Evolutionary conservation across 2,113 vertebrate species (phyloP).

Genomic region (Actenoides lindsayi): DNA sequence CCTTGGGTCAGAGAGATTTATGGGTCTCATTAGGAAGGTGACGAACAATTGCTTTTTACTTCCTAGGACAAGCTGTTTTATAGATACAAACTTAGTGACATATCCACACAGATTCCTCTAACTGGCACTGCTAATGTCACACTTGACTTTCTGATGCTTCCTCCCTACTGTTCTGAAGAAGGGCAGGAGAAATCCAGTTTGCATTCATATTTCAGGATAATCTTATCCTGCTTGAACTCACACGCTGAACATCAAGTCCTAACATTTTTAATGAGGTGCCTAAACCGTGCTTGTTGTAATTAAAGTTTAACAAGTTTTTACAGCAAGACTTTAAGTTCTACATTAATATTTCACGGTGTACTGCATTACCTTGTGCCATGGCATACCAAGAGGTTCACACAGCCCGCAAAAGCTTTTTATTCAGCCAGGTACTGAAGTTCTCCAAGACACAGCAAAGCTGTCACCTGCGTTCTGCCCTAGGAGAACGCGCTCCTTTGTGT

Average conservation of each 20-base stretch:
- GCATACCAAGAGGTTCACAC: background rate
- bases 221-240: background rate
- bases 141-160: background rate
- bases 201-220: constrained; percentile 30
- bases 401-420: background rate
- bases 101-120: background rate
- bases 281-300: constrained; percentile 2
- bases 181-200: background rate
- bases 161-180: background rate
- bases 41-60: background rate
- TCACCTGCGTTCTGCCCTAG: background rate
- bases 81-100: background rate
- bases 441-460: background rate
- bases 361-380: background rate
- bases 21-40: background rate
- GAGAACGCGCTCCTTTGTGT: background rate
- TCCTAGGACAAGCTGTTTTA: background rate
- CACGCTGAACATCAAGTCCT: background rate
- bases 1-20: background rate
- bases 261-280: background rate
- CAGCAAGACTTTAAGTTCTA: constrained; percentile 21
- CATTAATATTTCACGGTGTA: constrained; percentile 12
- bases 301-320: constrained; percentile 52
- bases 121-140: background rate
- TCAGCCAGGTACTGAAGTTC: background rate